A percentile compares a stretch with the other conserved stretches of the same genome.
phyloP scores from a whole-genome alignment of 2,888 invertebrate genomes.

The Nomada flava region DNA sequence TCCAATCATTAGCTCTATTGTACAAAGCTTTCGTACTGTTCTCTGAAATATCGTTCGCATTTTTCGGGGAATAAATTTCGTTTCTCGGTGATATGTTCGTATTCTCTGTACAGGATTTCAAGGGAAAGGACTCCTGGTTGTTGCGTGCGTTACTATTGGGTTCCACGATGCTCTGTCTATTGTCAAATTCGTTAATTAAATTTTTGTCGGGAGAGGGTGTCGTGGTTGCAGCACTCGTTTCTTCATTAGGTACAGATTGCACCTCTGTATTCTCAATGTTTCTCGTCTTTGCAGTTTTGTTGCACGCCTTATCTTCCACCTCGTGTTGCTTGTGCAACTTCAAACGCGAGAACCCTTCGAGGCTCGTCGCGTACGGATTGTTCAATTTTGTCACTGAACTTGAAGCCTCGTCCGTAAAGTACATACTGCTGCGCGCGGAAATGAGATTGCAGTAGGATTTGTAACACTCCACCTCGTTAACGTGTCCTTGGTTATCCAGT shows the following conservation, averaged over 20 bases:
- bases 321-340: conserved; percentile 2
- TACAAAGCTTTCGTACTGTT: no score
- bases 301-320: background rate
- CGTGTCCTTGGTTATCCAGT: background rate
- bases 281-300: background rate
- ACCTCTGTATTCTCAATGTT: background rate
- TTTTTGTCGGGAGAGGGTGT: background rate
- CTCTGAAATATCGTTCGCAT: no score
- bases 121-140: background rate
- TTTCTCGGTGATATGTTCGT: background rate
- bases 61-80: background rate
- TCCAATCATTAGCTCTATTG: no score
- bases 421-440: conserved; percentile 66
- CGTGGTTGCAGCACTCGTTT: background rate
- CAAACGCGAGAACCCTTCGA: conserved; percentile 1
- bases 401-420: conserved; percentile 66
- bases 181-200: background rate
- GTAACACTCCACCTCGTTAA: background rate
- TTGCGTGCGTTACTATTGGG: background rate
- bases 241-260: background rate
- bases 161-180: background rate
- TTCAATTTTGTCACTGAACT: conserved; percentile 47
- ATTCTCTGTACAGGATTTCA: conserved; percentile 1
- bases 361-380: background rate
- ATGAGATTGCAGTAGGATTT: conserved; percentile 57